Percentiles rank a stretch among this genome's conserved stretches.
Evolutionary conservation across 2,888 invertebrate species (phyloP).

Genomic region (Chrysolina haemoptera): DNA sequence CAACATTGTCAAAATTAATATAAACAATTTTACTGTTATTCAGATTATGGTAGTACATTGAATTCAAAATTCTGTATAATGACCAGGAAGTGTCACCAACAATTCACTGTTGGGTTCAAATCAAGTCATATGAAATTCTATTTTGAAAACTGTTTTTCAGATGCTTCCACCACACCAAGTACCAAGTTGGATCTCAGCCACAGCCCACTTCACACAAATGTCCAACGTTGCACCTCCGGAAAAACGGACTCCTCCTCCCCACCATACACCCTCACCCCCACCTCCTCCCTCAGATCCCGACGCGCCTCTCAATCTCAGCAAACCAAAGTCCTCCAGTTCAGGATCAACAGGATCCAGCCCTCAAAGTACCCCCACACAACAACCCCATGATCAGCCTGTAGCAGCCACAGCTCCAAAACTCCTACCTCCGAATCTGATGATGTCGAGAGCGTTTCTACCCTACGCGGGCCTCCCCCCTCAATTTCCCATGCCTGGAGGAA

Average conservation of each 20-base stretch:
- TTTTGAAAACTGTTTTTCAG: conserved; percentile 61
- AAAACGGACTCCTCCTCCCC: conserved; percentile 65
- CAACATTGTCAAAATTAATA: too few species aligned
- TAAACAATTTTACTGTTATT: too few species aligned
- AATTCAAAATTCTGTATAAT: too few species aligned
- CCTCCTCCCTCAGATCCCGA: conserved; percentile 76
- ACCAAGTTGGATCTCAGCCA: conserved; percentile 76
- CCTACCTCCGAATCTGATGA: conserved; percentile 74
- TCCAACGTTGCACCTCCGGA: conserved; percentile 68
- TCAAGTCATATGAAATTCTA: neutral
- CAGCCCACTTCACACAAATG: conserved; percentile 82
- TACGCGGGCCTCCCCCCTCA: conserved; percentile 77
- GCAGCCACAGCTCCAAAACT: conserved; percentile 74
- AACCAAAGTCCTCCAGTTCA: conserved; percentile 79
- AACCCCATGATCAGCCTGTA: conserved; percentile 71
- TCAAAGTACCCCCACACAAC: conserved; percentile 65
- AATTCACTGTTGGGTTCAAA: neutral
- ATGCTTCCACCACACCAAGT: conserved; percentile 74
- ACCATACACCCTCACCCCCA: conserved; percentile 68
- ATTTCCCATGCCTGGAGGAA: conserved; percentile 68
- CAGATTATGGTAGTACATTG: too few species aligned
- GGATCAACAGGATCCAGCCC: conserved; percentile 74
- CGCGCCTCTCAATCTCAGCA: conserved; percentile 90
- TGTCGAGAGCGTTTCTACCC: conserved; percentile 75
- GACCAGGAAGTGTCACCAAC: too few species aligned